Conservation (phyloP, 35 echinoderm and acorn worm genomes). For the Anneissia japonica region DNA sequence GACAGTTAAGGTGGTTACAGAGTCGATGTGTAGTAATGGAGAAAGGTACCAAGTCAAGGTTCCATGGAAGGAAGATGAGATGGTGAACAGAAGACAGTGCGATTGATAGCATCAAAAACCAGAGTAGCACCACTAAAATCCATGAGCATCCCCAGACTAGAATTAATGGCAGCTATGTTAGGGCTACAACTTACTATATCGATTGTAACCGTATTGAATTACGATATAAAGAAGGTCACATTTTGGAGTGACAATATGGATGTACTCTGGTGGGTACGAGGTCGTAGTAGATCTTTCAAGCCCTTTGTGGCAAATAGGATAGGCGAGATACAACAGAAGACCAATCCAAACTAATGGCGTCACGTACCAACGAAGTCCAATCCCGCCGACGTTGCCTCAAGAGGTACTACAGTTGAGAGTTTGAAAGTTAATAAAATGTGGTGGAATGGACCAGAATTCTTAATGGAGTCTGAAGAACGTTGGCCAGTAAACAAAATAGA, state of each 20-base stretch:
- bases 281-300: constrained; percentile 4
- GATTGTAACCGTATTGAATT: background rate
- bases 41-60: background rate
- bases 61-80: constrained; percentile 7
- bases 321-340: constrained; percentile 16
- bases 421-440: background rate
- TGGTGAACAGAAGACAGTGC: background rate
- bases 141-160: constrained; percentile 27
- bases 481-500: constrained; percentile 28
- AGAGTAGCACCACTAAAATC: constrained; percentile 27
- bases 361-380: constrained; percentile 1
- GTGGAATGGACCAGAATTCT: constrained; percentile 22
- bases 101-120: constrained; percentile 19
- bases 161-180: constrained; percentile 23
- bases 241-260: constrained; percentile 19
- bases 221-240: constrained; percentile 8
- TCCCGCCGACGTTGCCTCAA: constrained; percentile 1
- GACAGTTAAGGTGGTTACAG: constrained; percentile 4
- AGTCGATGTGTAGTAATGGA: background rate
- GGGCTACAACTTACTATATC: constrained; percentile 14
- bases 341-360: constrained; percentile 15
- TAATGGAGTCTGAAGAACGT: background rate
- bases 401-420: background rate
- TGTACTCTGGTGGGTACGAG: constrained; percentile 26
- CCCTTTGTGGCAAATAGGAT: constrained; percentile 30